Percentiles rank a stretch among this genome's conserved stretches.
phyloP scores from a whole-genome alignment of 2,888 invertebrate genomes.

The Drosophila greeni region DNA sequence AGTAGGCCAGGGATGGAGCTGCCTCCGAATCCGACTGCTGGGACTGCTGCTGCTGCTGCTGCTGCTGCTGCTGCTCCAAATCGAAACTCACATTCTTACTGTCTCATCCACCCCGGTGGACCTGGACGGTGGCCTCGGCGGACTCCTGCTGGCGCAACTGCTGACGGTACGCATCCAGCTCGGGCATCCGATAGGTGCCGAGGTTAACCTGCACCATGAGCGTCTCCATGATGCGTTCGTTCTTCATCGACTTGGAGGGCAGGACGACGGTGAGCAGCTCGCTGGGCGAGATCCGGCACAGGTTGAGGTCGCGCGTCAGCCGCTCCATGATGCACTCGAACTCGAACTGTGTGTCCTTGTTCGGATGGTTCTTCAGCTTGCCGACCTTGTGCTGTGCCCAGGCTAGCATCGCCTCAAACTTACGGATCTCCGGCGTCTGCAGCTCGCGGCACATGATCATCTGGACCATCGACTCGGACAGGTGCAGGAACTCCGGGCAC shows the following conservation, averaged over 20 bases:
- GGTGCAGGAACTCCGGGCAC: conserved; percentile 89
- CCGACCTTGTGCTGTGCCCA: conserved; percentile 92
- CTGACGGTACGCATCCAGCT: conserved; percentile 92
- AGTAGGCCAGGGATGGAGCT: background rate
- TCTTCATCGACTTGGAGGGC: conserved; percentile 94
- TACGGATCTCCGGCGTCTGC: conserved; percentile 92
- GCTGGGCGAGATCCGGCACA: conserved; percentile 94
- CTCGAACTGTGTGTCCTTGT: conserved; percentile 91
- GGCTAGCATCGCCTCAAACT: conserved; percentile 94
- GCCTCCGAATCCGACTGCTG: conserved; percentile 34
- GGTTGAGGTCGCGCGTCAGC: conserved; percentile 90
- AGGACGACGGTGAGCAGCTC: conserved; percentile 95
- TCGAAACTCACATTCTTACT: conserved; percentile 79
- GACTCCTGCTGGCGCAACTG: conserved; percentile 93
- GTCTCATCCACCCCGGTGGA: conserved; percentile 79
- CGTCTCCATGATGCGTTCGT: conserved; percentile 94
- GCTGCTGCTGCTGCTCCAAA: conserved; percentile 70
- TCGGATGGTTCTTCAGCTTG: conserved; percentile 85
- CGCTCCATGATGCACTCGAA: conserved; percentile 96
- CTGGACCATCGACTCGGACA: conserved; percentile 96
- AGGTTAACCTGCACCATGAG: conserved; percentile 95
- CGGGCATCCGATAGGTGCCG: conserved; percentile 94
- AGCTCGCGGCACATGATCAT: conserved; percentile 95
- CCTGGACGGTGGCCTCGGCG: conserved; percentile 84
- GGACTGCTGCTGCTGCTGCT: conserved; percentile 23